Base-by-base conservation (phyloP, 2,888 invertebrate genomes). In the Empis stercorea region DNA sequence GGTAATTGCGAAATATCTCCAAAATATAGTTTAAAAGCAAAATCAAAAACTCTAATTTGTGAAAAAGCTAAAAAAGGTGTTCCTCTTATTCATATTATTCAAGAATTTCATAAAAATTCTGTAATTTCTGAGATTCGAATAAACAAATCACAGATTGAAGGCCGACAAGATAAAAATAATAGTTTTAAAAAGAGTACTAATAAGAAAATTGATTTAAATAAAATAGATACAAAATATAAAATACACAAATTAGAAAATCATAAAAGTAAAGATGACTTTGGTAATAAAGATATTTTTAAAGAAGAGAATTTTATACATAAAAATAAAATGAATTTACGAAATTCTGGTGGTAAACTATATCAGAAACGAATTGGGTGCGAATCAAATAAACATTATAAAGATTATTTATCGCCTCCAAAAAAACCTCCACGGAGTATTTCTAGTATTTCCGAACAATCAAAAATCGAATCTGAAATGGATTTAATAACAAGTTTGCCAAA, bases 121-220 rank as follows among this genome's bases (percentile, higher is more conserved):
- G 65, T 68, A 14, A 58, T 67, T 17, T 68, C 68, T 11, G 63
- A 66, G 49, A 64, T 68, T 23, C 62, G 62, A 30, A 61, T 68
- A 2, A 67, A 68, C 45, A 57, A 57, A 17, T 1, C 10, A 34
- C 15, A 36, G 13, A 34, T 13, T 2, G 5, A n/a, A 34, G 34
- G 7, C 45, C 48, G 46, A 42, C 14, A 46, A 39, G 44, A 42
- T 14, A 27, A 43, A 34, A 46, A 37, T 62, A 47, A 45, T 63
- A 17, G 16, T 16, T 7, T 9, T 6, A 4, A 44, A 46, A 7
- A 46, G 17, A 36, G 4, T 45, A 10, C 36, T 44, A 34, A 46
- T 45, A n/a, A 27, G 7, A 27, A 27, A 6, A 27, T 27, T 27
- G 23, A 27, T 2, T 27, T 27, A 27, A 7, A 27, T 7, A 27